Evolutionary conservation across 2,113 vertebrate genomes (phyloP).

Genomic region (Capreolus pygargus): DNA sequence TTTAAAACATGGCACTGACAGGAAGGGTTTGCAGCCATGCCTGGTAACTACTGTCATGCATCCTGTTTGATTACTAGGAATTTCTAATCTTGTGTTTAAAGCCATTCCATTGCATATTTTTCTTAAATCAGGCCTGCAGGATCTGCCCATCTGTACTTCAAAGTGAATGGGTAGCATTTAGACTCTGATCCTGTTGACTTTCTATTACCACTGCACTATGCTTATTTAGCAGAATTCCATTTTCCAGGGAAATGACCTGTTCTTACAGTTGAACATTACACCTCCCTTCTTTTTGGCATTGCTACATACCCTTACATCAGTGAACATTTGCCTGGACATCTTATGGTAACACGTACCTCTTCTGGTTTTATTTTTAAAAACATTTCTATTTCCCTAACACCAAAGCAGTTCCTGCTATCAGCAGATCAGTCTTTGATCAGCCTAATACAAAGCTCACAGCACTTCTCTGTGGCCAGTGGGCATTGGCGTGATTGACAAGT

Average conservation of each 20-base stretch:
- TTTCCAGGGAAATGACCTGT: slow-evolving; percentile 16
- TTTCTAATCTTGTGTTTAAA: background rate
- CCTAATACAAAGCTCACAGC: background rate
- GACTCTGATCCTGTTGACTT: background rate
- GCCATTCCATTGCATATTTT: background rate
- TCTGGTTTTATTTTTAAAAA: slow-evolving; percentile 29
- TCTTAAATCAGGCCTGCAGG: background rate
- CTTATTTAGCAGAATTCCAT: background rate
- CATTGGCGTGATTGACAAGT: background rate
- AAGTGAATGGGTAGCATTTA: background rate
- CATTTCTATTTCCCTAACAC: background rate
- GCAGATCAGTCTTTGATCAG: slow-evolving; percentile 28
- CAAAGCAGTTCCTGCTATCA: background rate
- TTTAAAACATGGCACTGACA: background rate
- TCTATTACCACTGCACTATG: background rate
- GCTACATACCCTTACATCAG: background rate
- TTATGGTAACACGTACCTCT: background rate
- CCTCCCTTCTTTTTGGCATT: background rate
- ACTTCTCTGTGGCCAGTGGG: background rate
- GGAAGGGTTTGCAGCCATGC: background rate
- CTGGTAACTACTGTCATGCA: background rate
- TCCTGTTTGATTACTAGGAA: background rate
- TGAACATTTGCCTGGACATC: background rate
- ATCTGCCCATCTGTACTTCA: background rate
- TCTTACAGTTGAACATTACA: background rate